Base-by-base conservation (phyloP, 1,140 invertebrate species). In the Stegodyphus mimosarum region DNA sequence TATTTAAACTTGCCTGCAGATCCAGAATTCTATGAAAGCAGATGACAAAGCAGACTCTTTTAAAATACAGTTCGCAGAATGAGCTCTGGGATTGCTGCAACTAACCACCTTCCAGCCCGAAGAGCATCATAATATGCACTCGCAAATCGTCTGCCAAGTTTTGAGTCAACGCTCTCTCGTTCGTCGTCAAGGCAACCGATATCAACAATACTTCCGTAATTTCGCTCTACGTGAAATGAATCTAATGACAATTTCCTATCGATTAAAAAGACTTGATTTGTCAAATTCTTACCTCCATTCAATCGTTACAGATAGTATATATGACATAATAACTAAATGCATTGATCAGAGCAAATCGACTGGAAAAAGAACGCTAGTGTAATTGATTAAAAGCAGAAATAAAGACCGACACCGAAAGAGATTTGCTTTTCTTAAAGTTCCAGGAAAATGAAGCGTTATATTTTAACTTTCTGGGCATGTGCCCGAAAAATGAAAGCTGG, bases 161-260 rank as follows among this genome's bases (percentile, higher is more conserved):
- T 73, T 84, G 73, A 84, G 81, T 84, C 81, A 84, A 84, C 73
- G 81, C 60, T 84, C 81, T 83, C 63, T 84, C 79, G 69, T 66
- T 48, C 72, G 71, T 84, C 55, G 64, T 69, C 81, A 84, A 75
- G 51, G 81, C 13, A 70, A 84, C 73, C 60, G 63, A 55, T 84
- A 70, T 84, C 81, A 84, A 84, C 81, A 84, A 49, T 76, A 84
- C 73, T 84, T 84, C 81, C 81, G 70, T 71, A 83, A 83, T 83
- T 83, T 74, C 60, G 64, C 72, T 51, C 53, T 64, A 52, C 79
- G 70, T 73, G 79, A 73, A 81, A 73, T 73, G 70, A 81, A 71
- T 80, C 60, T 17, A 9, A 64, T 55, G 70, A 52, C 69, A 52
- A 81, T 81, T 72, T 72, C 48, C 64, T 33, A 81, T 81, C 60